Percentiles rank a stretch among this genome's conserved stretches.
These are phyloP conservation scores for Bombus confusus DNA, from an alignment of 1,140 invertebrate genomes.

Conservation along the genomic window DNA sequence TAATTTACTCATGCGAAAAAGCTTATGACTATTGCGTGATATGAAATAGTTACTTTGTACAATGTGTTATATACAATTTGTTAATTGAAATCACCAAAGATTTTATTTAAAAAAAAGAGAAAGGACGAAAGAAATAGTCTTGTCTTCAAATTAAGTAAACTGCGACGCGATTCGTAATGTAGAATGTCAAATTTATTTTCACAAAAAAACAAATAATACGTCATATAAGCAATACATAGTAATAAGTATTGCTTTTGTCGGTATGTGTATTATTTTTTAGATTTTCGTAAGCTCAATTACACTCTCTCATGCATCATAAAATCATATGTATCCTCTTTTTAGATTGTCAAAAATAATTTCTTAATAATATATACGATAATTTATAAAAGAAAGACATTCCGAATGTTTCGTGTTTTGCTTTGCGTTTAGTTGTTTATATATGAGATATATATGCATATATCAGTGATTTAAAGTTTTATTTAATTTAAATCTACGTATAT, in stretches of 20 bases:
- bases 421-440: background rate
- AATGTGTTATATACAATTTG: conserved; percentile 30
- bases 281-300: background rate
- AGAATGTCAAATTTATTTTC: conserved; percentile 12
- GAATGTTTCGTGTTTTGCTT: background rate
- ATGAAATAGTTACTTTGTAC: conserved; percentile 36
- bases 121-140: background rate
- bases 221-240: background rate
- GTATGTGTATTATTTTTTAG: conserved; percentile 13
- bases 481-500: background rate
- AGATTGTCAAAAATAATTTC: background rate
- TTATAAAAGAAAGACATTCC: conserved; percentile 31
- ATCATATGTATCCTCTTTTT: conserved; percentile 19
- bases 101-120: background rate
- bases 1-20: conserved; percentile 37
- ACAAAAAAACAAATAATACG: background rate
- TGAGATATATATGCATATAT: too few species aligned
- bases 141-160: conserved; percentile 17
- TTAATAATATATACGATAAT: conserved; percentile 1
- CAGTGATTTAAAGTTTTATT: background rate
- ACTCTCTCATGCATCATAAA: conserved; percentile 4
- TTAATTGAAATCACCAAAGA: conserved; percentile 15
- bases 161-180: background rate
- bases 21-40: conserved; percentile 28
- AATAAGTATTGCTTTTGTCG: conserved; percentile 3